Evolutionary conservation across 2,113 vertebrate genomes (phyloP), one percentile per base, ranked within the genome.

Genomic region (Platanista minor): DNA sequence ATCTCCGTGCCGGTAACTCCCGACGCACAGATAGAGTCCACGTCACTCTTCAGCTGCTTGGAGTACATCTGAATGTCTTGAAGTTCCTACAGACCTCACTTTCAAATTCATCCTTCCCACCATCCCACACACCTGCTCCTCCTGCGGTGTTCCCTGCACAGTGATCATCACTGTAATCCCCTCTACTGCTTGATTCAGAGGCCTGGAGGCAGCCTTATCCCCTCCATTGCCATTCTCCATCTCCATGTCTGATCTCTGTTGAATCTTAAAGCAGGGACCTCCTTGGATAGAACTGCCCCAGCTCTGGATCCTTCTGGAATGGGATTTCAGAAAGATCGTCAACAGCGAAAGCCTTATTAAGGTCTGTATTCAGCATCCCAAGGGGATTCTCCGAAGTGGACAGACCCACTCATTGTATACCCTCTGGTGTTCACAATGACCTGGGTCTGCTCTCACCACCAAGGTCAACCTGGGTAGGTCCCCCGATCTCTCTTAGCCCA

Each of bases 91-190:
- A 25, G 43, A 33, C n/a, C 36, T 23, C 39, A 4, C 6, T 5
- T 12, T 46, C 87, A 78, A 12, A 20, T 7, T 12, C 4, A 9
- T 39, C n/a, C 1, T 43, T 33, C 62, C 17, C 1, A 1, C 6
- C 17, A 4, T 20, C 17, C 21, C 5, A 2, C 9, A 8, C 2
- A 1, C 59, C 49, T 20, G 36, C 11, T 0, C 33, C 25, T 18
- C 20, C 33, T 3, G 3, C 9, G 3, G 25, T 17, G 11, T 7
- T 21, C 9, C 25, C n/a, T 9, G 3, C 27, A 31, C 0, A 21
- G 52, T 0, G 23, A 23, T 17, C 72, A 31, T 33, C 17, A 1
- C 46, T 5, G 1, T 15, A 15, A 4, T 10, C 25, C 31, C 20
- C 49, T 1, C n/a, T 2, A 17, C 17, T 17, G 52, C 12, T 25